Evolutionary conservation across 2,888 invertebrate genomes (phyloP).

Genomic region (Dicroscelio sp.): DNA sequence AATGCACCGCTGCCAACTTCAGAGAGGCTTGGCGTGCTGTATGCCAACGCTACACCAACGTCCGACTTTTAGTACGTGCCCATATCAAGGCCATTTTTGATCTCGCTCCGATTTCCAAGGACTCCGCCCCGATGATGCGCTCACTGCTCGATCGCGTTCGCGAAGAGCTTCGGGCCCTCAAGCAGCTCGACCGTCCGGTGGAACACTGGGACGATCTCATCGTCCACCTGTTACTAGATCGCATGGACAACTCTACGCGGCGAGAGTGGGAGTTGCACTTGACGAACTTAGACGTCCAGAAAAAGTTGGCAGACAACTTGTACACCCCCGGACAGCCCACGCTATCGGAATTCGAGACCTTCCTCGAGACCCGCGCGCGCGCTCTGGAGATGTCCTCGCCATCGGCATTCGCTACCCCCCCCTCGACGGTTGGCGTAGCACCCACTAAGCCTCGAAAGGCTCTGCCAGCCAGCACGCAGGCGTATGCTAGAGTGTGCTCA

Average conservation of each 20-base stretch:
- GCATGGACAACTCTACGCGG: neutral
- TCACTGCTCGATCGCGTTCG: neutral
- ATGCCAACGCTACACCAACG: slow-evolving; percentile 71
- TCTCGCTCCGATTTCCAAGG: neutral
- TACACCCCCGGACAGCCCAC: neutral
- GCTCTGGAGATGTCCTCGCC: slow-evolving; percentile 10
- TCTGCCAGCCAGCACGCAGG: neutral
- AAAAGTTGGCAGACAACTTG: neutral
- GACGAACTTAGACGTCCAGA: neutral
- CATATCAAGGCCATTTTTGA: slow-evolving; percentile 68
- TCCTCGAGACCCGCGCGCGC: slow-evolving; percentile 19
- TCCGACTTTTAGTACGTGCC: slow-evolving; percentile 47
- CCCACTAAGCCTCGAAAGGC: neutral
- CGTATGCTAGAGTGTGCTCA: too few species aligned
- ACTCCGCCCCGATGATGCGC: neutral
- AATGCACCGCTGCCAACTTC: slow-evolving; percentile 63
- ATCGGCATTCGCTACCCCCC: neutral
- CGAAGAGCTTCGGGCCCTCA: slow-evolving; percentile 50
- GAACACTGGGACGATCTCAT: neutral
- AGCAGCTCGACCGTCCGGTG: neutral
- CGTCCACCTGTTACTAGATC: neutral
- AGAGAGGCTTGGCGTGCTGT: slow-evolving; percentile 65
- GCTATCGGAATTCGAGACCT: slow-evolving; percentile 18
- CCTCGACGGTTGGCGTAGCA: neutral
- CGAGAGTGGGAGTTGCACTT: neutral